Evolutionary conservation across 37 sponge, comb jelly and placozoan species (phyloP).

Genomic region (Amphimedon queenslandica): DNA sequence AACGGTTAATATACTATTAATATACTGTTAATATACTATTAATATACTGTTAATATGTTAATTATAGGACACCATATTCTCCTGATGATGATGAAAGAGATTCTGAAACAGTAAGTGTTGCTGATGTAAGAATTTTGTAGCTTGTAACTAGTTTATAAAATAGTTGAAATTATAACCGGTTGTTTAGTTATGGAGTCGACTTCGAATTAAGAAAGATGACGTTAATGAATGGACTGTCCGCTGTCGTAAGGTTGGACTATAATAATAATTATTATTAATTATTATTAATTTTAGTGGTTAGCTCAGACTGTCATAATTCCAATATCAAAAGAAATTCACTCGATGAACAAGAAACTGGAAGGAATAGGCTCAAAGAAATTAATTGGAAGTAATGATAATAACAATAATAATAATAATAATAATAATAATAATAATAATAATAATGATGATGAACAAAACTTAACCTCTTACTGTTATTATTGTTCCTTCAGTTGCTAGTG

Average conservation of each 20-base stretch:
- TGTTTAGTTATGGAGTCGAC: too few species aligned
- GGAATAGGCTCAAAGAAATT: slow-evolving; percentile 29
- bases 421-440: neutral
- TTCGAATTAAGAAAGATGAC: slow-evolving; percentile 41
- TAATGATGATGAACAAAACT: neutral
- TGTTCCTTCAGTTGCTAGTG: slow-evolving; percentile 14
- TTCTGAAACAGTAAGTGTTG: slow-evolving; percentile 2
- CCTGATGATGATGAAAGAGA: slow-evolving; percentile 1
- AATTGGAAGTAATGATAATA: too few species aligned
- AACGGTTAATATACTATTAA: neutral
- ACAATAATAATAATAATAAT: too few species aligned
- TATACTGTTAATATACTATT: neutral
- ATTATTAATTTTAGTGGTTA: slow-evolving; percentile 50
- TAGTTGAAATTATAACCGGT: slow-evolving; percentile 1
- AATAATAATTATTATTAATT: neutral
- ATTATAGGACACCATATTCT: neutral
- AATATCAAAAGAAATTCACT: slow-evolving; percentile 53
- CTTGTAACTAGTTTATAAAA: neutral
- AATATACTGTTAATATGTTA: neutral
- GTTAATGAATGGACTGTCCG: slow-evolving; percentile 58
- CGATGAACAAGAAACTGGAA: slow-evolving; percentile 49
- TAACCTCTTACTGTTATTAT: too few species aligned
- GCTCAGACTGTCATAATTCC: slow-evolving; percentile 55
- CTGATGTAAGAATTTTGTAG: neutral
- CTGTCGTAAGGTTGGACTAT: slow-evolving; percentile 53